A percentile compares a stretch with the other conserved stretches of the same genome.
Conservation (phyloP, 2,888 invertebrate genomes). For the Pachliopta kotzebuea region DNA sequence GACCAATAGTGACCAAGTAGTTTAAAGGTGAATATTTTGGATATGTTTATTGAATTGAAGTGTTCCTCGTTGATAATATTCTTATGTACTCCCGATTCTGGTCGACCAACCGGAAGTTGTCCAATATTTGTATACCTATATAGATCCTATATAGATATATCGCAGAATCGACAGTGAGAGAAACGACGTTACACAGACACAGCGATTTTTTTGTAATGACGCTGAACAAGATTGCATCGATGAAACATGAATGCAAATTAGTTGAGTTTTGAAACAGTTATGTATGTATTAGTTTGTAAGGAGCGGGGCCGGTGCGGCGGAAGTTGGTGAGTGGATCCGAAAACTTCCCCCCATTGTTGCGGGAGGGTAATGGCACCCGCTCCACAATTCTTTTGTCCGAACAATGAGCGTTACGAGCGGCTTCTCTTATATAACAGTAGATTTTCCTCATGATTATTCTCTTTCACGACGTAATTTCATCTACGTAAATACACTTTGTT, state of each 20-base stretch:
- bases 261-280: conserved; percentile 5
- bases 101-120: too few species aligned
- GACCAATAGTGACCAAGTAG: too few species aligned
- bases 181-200: too few species aligned
- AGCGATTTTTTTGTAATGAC: too few species aligned
- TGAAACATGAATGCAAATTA: not conserved
- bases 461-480: conserved; percentile 18
- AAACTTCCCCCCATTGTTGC: conserved; percentile 27
- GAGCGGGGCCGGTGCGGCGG: conserved; percentile 2
- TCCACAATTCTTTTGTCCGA: conserved; percentile 25
- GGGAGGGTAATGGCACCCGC: conserved; percentile 4
- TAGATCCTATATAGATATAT: too few species aligned
- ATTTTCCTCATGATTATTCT: conserved; percentile 18
- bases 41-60: too few species aligned
- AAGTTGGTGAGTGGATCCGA: conserved; percentile 13
- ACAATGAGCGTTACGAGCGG: conserved; percentile 14
- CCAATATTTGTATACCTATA: too few species aligned
- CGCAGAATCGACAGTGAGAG: too few species aligned
- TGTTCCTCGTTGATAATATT: too few species aligned
- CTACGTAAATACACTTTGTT: conserved; percentile 14
- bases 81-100: too few species aligned
- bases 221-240: too few species aligned
- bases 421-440: conserved; percentile 24
- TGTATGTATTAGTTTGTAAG: conserved; percentile 15
- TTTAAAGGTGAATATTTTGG: too few species aligned